These are phyloP conservation scores for Meta bourneti DNA, from an alignment of 2,888 invertebrate species.

Conservation along the genomic window DNA sequence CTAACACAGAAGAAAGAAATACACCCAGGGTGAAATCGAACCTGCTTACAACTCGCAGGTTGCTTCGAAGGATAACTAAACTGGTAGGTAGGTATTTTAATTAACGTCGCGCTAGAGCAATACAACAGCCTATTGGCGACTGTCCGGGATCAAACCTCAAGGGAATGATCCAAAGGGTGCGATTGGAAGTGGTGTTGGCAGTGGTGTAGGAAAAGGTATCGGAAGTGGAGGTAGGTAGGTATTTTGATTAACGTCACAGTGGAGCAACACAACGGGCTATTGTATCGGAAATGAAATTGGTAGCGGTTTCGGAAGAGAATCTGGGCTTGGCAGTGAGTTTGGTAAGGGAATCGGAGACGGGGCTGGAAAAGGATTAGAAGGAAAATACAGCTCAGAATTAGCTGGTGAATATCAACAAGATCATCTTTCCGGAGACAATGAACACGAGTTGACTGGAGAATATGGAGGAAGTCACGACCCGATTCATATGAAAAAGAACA, in stretches of 20 bases:
- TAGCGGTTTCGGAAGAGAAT: constrained; percentile 27
- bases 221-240: constrained; percentile 46
- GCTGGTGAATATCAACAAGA: constrained; percentile 27
- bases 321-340: constrained; percentile 27
- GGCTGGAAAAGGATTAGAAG: constrained; percentile 51
- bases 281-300: constrained; percentile 30
- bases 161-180: too few species aligned
- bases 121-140: too few species aligned
- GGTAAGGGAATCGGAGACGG: constrained; percentile 41
- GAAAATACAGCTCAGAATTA: constrained; percentile 40
- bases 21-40: too few species aligned
- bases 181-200: constrained; percentile 45
- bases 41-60: too few species aligned
- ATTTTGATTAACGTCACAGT: too few species aligned
- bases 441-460: constrained; percentile 10
- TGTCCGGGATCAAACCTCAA: too few species aligned
- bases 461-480: constrained; percentile 19
- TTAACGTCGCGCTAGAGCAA: too few species aligned
- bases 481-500: constrained; percentile 46
- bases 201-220: constrained; percentile 40
- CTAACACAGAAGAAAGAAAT: too few species aligned
- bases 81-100: too few species aligned
- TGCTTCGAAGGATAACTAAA: too few species aligned
- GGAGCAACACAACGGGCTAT: too few species aligned
- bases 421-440: constrained; percentile 17